Conservation (phyloP, 2,113 vertebrate species). For the Lophochroa leadbeateri region DNA sequence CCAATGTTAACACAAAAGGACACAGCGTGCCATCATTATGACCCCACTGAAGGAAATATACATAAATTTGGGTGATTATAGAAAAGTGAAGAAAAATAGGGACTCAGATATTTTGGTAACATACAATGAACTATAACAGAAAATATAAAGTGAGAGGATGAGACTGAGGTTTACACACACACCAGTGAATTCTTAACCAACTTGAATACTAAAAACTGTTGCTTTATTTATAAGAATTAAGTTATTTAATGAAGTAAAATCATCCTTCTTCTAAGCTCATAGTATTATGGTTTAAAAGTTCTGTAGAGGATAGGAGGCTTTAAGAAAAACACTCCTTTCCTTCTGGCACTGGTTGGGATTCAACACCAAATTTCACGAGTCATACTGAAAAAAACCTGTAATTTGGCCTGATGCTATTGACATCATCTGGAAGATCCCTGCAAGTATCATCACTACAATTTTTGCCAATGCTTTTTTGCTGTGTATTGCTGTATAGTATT, state of each 20-base stretch:
- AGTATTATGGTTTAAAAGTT: not conserved
- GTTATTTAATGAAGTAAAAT: not conserved
- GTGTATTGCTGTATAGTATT: not conserved
- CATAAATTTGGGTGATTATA: not conserved
- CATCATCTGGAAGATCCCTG: not conserved
- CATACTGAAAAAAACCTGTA: not conserved
- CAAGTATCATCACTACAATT: not conserved
- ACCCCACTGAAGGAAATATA: not conserved
- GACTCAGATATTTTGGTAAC: not conserved
- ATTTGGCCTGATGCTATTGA: not conserved
- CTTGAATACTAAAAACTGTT: not conserved
- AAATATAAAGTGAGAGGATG: not conserved
- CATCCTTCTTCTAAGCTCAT: not conserved
- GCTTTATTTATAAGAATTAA: not conserved
- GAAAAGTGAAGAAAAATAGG: not conserved
- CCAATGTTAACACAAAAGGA: not conserved
- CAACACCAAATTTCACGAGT: not conserved
- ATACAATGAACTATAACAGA: not conserved
- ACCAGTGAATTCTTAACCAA: not conserved
- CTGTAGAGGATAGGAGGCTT: not conserved
- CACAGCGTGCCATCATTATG: not conserved
- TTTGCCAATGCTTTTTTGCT: not conserved
- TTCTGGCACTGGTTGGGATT: not conserved
- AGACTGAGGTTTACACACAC: not conserved
- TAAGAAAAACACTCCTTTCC: not conserved